Conservation (phyloP, 2,113 vertebrate species). For the Lepidothrix coronata region DNA sequence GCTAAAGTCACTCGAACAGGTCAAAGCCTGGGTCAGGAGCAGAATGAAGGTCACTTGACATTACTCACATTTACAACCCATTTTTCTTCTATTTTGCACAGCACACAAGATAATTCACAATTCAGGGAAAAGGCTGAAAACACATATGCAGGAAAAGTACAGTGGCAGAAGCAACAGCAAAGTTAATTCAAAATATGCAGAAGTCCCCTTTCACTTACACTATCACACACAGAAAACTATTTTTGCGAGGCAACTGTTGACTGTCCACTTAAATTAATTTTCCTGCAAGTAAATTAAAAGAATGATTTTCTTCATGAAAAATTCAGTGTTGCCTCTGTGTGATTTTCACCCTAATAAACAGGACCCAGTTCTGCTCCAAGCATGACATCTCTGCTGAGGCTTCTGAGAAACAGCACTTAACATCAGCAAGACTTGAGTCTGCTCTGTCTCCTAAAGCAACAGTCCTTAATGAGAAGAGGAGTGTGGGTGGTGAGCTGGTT, state of each 20-base stretch:
- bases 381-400: background rate
- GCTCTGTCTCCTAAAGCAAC: constrained; percentile 10
- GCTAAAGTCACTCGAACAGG: background rate
- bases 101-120: background rate
- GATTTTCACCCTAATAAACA: background rate
- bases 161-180: background rate
- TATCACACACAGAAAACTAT: background rate
- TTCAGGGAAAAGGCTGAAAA: background rate
- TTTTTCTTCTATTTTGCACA: background rate
- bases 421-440: background rate
- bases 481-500: constrained; percentile 40
- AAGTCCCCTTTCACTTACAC: background rate
- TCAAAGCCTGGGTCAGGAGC: background rate
- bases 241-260: background rate
- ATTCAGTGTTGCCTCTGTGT: background rate
- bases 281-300: background rate
- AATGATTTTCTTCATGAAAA: background rate
- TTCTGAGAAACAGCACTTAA: background rate
- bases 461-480: constrained; percentile 35
- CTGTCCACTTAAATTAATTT: background rate
- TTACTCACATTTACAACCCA: background rate
- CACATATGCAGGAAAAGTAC: background rate
- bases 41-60: background rate
- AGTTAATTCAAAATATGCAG: background rate
- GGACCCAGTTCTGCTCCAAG: background rate